A percentile compares a stretch with the other conserved stretches of the same genome.
Conservation (phyloP, 2,888 invertebrate genomes). For the Zygothrica quintamaculata region DNA sequence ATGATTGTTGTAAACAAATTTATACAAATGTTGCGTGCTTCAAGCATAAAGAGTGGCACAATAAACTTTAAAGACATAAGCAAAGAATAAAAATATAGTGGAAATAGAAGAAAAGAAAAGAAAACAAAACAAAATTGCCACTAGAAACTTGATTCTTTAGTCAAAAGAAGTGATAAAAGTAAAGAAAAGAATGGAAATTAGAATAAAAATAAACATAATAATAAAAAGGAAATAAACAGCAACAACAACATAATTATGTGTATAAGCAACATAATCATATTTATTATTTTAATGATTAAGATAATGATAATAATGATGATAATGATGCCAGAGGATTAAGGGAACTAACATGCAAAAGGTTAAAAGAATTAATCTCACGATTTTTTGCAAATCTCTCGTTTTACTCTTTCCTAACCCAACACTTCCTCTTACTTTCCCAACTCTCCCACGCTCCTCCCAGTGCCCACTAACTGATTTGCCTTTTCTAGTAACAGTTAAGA, state of each 20-base stretch:
- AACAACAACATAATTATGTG: constrained; percentile 49
- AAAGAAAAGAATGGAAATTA: not conserved
- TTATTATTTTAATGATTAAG: constrained; percentile 32
- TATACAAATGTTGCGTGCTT: constrained; percentile 12
- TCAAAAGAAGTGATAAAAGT: constrained; percentile 8
- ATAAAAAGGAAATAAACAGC: too few relatives aligned
- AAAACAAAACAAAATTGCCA: constrained; percentile 1
- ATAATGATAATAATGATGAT: constrained; percentile 28
- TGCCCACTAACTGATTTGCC: too few relatives aligned
- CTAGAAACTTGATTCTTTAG: not conserved
- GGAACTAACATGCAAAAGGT: not conserved
- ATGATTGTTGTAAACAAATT: constrained; percentile 16
- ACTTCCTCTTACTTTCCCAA: not conserved
- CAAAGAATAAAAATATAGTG: not conserved
- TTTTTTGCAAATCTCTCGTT: constrained; percentile 7
- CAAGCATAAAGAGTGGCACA: too few relatives aligned
- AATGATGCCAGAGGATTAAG: constrained; percentile 22
- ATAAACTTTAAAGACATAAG: not conserved
- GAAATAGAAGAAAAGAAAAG: not conserved
- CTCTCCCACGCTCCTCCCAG: too few relatives aligned
- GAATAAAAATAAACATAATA: too few relatives aligned
- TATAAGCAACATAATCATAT: constrained; percentile 32
- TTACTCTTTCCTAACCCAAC: not conserved
- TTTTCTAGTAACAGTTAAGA: too few relatives aligned
- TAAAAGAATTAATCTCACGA: constrained; percentile 15